These are phyloP conservation scores for Eulithis prunata DNA, from an alignment of 2,888 invertebrate species.

Conservation along the genomic window DNA sequence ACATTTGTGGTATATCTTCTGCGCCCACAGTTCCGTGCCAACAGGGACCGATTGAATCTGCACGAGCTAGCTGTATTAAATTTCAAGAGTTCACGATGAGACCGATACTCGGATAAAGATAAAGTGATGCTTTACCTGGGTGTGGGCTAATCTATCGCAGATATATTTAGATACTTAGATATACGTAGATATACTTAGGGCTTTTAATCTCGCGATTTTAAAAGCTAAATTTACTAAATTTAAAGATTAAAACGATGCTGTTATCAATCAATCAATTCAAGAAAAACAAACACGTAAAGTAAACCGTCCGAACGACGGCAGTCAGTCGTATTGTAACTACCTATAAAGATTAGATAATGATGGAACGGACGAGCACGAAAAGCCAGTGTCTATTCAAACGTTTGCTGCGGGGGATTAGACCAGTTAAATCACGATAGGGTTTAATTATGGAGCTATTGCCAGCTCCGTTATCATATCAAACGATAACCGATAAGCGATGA, in stretches of 20 bases:
- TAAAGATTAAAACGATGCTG: not conserved
- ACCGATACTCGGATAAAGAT: conserved; percentile 7
- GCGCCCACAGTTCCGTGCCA: conserved; percentile 4
- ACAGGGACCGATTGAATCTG: conserved; percentile 14
- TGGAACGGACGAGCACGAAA: conserved; percentile 33
- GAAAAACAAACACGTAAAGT: not conserved
- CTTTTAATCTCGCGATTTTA: not conserved
- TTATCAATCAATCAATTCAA: not conserved
- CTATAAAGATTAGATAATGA: conserved; percentile 38
- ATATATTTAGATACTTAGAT: not conserved
- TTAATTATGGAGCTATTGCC: conserved; percentile 45
- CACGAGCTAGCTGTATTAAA: conserved; percentile 18
- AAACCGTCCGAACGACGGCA: conserved; percentile 22
- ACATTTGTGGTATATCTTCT: not conserved
- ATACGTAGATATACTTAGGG: not conserved
- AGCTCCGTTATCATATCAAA: conserved; percentile 48
- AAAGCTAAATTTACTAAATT: not conserved
- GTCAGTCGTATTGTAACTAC: conserved; percentile 25
- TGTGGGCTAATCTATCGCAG: not conserved
- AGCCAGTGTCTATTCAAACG: conserved; percentile 29
- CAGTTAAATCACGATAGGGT: conserved; percentile 40
- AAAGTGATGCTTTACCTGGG: conserved; percentile 3
- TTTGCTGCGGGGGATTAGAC: conserved; percentile 35
- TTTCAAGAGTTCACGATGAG: conserved; percentile 19
- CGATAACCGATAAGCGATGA: conserved; percentile 52